Evolutionary conservation across 1,140 invertebrate species (phyloP), one percentile per base, ranked within the genome.

Genomic region (Drosophila setifemur): DNA sequence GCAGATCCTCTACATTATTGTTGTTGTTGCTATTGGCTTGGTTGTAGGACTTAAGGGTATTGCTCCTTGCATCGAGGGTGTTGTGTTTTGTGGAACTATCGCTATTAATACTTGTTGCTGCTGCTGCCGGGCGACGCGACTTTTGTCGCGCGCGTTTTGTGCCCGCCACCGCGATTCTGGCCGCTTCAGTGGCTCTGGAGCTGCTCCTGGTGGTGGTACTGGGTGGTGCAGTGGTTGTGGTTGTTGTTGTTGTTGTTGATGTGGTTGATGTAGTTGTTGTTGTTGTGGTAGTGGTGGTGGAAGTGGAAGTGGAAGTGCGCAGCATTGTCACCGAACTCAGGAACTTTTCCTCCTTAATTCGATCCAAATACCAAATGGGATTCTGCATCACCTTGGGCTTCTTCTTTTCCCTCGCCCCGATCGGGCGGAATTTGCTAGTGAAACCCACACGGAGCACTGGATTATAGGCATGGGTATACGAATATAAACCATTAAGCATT

Each of bases 101-200:
- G 67, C 81, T 88, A 88, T 83, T 88, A 88, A 88, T 88, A 88
- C 83, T 88, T 82, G 72, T 72, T 58, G n/a, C n/a, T n/a, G n/a
- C n/a, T n/a, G n/a, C n/a, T n/a, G n/a, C n/a, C n/a, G 66, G 44
- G 60, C 57, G 68, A 39, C 63, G 61, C 43, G 31, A 26, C 14
- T 78, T 83, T 2, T 58, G 29, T 40, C 63, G 79, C 49, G 44
- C 43, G 33, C 69, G 48, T 64, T 78, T 78, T 49, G 58, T 74
- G 43, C 37, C 64, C 37, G 64, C 50, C 64, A 79, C 57, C 75
- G 79, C 69, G 2, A 68, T 68, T 7, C 67, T 75, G 6, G 53
- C 60, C 16, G 67, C 6, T 61, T 37, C 33, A 37, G 57, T 68
- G 23, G 66, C 70, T 14, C 60, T 72, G 9, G 49, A 64, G 14